Conservation (phyloP, 2,797 vertebrate genomes). For the Pangasius larnaudii region DNA sequence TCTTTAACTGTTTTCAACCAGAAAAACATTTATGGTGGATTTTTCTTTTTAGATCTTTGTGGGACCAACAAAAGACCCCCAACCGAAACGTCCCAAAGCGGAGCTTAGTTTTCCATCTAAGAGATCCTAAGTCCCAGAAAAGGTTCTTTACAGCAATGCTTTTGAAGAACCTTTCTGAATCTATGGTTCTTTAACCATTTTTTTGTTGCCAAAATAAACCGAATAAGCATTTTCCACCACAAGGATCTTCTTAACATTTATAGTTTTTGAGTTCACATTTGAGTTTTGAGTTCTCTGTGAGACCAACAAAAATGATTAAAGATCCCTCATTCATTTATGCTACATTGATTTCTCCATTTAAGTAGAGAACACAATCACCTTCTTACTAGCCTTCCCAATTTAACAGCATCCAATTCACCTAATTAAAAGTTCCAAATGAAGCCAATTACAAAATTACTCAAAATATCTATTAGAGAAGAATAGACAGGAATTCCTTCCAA, state of each 20-base stretch:
- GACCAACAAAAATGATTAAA: neutral
- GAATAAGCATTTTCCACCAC: neutral
- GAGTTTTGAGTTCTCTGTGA: neutral
- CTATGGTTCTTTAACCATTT: neutral
- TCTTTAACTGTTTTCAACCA: neutral
- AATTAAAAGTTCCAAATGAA: constrained; percentile 1
- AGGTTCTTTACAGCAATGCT: neutral
- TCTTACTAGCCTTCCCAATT: neutral
- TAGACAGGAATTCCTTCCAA: neutral
- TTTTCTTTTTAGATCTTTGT: neutral
- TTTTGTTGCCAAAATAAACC: neutral
- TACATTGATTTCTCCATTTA: neutral
- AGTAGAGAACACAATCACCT: neutral
- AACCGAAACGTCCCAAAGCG: no score
- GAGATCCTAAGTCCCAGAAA: neutral
- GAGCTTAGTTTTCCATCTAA: neutral
- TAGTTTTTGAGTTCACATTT: neutral
- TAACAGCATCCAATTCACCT: neutral
- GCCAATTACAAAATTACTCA: neutral
- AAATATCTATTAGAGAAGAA: neutral
- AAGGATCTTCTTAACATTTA: neutral
- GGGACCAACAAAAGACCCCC: neutral
- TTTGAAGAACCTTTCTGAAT: neutral
- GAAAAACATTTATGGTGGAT: neutral
- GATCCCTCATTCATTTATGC: neutral